Percentiles rank a stretch among this genome's conserved stretches.
phyloP scores from a whole-genome alignment of 92 coral and sea anemone species.

The Umimayanthus kanabou region DNA sequence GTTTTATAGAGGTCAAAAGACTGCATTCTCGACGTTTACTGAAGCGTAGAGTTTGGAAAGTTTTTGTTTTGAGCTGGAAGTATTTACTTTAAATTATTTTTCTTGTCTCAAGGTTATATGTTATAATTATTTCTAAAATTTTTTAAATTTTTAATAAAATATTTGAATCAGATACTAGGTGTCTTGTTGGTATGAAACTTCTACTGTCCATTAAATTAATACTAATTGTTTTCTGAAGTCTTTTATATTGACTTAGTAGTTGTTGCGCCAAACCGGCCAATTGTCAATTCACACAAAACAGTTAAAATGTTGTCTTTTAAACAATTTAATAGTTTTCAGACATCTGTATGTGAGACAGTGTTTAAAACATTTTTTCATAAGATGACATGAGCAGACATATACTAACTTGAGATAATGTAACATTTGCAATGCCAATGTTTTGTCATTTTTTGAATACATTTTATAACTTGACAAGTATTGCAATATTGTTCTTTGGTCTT shows the following conservation, averaged over 20 bases:
- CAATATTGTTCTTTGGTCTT: not conserved
- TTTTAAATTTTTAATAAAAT: not conserved
- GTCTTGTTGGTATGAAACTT: not conserved
- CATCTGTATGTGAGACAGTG: not conserved
- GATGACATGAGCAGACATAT: not conserved
- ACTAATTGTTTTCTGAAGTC: not conserved
- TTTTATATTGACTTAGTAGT: not conserved
- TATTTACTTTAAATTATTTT: not conserved
- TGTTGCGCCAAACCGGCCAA: not conserved
- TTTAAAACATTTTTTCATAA: not conserved
- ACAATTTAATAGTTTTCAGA: not conserved
- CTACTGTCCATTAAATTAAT: not conserved
- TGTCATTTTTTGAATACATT: not conserved
- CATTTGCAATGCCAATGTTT: too few relatives aligned
- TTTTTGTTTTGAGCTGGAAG: not conserved
- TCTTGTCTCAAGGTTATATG: not conserved
- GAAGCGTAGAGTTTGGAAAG: not conserved
- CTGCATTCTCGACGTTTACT: not conserved
- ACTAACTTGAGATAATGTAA: not conserved
- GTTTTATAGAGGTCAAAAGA: not conserved
- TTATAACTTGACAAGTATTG: not conserved
- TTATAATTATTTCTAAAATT: too few relatives aligned
- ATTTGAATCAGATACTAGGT: not conserved
- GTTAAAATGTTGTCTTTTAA: not conserved
- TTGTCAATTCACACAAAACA: not conserved